Evolutionary conservation across 2,797 vertebrate species (phyloP), one percentile per base, ranked within the genome.

Genomic region (Hemibagrus guttatus): DNA sequence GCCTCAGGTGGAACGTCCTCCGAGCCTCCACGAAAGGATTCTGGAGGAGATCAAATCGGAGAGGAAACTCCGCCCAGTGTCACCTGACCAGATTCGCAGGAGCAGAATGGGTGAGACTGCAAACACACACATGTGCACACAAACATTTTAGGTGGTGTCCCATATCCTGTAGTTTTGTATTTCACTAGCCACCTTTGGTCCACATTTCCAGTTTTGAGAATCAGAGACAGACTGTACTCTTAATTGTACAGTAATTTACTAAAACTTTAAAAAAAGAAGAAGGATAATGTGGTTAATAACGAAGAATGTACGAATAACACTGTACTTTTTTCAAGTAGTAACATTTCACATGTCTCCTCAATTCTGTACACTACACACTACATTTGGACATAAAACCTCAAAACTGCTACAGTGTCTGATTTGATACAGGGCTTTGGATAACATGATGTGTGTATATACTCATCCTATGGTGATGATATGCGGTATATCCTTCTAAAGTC

Each of bases 41-140:
- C 94, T 99, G 88, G 96, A 98, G 88, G 98, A 96, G 92, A 99
- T 99, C 93, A 99, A 98, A 90, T 93, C 98, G 1, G 98, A 99
- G 93, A 95, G 97, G 91, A 99, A 99, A 90, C 92, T 99, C n/a
- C 96, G 97, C 17, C 97, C 97, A 0, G 97, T 99, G 72, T 99
- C 98, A 4, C 98, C 98, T 0, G 97, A 97, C 64, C 93, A 95
- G 93, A 95, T 97, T 68, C 95, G 97, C 89, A 94, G 95, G 66
- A 97, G 95, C 92, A 94, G 95, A 86, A 92, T 97, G 68, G 97
- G 98, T 99, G 93, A 96, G 97, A 84, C 84, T 31, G 17, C 52
- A 74, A 17, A 28, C 64, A 66, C 42, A 75, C 63, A 64, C 31
- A 58, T 4, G 5, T 26, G 39, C 52, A 66, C 49, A 75, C 31